Base-by-base conservation (phyloP, 2,888 invertebrate genomes). In the Tuberolachnus salignus region DNA sequence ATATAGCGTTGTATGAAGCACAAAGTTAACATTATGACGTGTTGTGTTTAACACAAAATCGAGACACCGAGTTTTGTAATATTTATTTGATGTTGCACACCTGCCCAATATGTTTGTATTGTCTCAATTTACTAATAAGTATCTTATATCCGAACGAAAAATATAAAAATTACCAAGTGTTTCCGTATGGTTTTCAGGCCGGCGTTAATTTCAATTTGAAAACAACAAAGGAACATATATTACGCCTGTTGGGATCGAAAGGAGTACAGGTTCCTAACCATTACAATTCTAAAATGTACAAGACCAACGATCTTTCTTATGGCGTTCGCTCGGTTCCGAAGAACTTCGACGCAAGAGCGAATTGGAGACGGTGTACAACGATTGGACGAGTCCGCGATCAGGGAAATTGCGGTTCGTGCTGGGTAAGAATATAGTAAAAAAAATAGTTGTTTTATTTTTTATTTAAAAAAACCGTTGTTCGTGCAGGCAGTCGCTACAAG, bases 401-500 rank as follows among this genome's bases (percentile, higher is more conserved):
- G 85, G 93, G 93, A 19, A 91, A 92, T n/a, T 96, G 96, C 85
- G 96, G 96, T 44, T 95, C 94, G 53, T 97, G 96, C 85, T 90
- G 90, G 90, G 88, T 88, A 84, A 82, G 8, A 55, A 8, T 21
- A 55, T 21, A 9, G 11, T 61, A 34, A 8, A 11, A 14, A 16
- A 14, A 9, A 13, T 1, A 13, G 46, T 46, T 14, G 13, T 3
- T 13, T 14, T 11, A 49, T 3, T n/a, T 8, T n/a, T n/a, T 14
- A 51, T 6, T 51, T n/a, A 8, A 51, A 16, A 2, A 16, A 51
- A 51, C 6, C 6, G n/a, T 14, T 19, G n/a, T 42, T 13, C 42
- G 11, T 42, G 34, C 1, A 75, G 51, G 51, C 75, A 23, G 8
- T 70, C 19, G 63, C 63, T n/a, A 63, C 63, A 3, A 64, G 63